These are phyloP conservation scores for Caenorhabditis doughertyi DNA, from an alignment of 2,888 invertebrate species.

Conservation along the genomic window DNA sequence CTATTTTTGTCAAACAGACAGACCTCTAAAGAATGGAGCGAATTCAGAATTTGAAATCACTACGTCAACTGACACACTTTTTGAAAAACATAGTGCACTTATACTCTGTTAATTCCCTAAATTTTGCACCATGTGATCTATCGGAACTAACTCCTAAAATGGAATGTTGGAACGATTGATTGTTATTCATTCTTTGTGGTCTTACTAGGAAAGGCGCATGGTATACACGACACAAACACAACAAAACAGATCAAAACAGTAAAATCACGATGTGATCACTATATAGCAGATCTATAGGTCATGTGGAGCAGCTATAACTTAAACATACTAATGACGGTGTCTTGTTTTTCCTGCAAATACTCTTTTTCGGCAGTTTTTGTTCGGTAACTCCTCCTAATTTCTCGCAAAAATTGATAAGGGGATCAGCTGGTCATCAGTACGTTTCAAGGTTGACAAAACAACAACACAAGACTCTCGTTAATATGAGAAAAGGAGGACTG, in stretches of 20 bases:
- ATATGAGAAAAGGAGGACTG: neutral
- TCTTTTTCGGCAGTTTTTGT: conserved; percentile 2
- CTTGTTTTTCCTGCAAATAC: conserved; percentile 36
- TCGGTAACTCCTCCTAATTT: conserved; percentile 6
- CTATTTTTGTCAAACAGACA: conserved; percentile 12
- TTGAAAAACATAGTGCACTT: neutral
- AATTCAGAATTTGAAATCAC: neutral
- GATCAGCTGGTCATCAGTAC: conserved; percentile 47
- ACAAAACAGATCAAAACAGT: conserved; percentile 47
- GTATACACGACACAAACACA: conserved; percentile 14
- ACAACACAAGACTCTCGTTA: conserved; percentile 43
- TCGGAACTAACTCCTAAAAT: neutral
- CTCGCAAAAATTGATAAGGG: conserved; percentile 39
- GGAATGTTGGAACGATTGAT: conserved; percentile 41
- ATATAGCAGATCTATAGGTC: conserved; percentile 27
- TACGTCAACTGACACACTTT: conserved; percentile 20
- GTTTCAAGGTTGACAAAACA: conserved; percentile 52
- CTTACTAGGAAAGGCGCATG: conserved; percentile 24
- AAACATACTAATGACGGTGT: conserved; percentile 21
- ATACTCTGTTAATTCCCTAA: neutral
- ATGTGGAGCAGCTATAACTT: conserved; percentile 15
- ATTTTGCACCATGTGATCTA: conserved; percentile 10
- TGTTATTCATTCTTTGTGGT: conserved; percentile 58
- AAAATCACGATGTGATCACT: conserved; percentile 35
- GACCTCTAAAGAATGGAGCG: neutral